Evolutionary conservation across 2,888 invertebrate species (phyloP), one percentile per base, ranked within the genome.

Genomic region (Fissipunctia ypsillon): DNA sequence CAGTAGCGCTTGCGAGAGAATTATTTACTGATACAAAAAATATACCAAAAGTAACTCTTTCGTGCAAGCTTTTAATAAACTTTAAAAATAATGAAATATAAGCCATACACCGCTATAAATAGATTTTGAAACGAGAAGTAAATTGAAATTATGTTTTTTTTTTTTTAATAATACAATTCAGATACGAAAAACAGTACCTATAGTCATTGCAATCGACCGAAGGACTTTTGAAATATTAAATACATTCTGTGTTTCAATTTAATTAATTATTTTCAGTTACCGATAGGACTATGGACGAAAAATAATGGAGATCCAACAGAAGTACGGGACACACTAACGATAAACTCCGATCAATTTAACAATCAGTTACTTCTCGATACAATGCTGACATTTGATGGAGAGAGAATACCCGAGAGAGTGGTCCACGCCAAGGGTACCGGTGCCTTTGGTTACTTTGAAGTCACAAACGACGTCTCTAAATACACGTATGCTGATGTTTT

Each of bases 341-440:
- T 92, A 0, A 92, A 92, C 52, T 84, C 88, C 3, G 90, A 91
- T 54, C 78, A 90, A 60, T 85, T 91, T 43, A 84, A 83, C 10
- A 91, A 90, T 60, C 88, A 90, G 68, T 97, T 85, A 50, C 97
- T 97, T 74, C 84, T 98, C 12, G 98, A 98, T 87, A 97, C 97
- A 88, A 95, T 97, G 0, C 97, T 98, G 88, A 98, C 98, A 88
- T 97, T 97, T 88, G 96, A 98, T 45, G 99, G 78, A 2, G 90
- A 91, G 98, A 97, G 99, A 73, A 98, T 99, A 88, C 99, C 99
- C 0, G 99, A 99, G 90, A 97, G 99, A 84, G 98, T 98, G 0
- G 99, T 98, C 0, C 98, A 99, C 91, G 99, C 99, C 0, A 99
- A 99, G 94, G 99, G 99, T 78, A 98, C 98, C 52, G 98, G 98